Evolutionary conservation across 2,113 vertebrate genomes (phyloP).

Genomic region (Talpa occidentalis): DNA sequence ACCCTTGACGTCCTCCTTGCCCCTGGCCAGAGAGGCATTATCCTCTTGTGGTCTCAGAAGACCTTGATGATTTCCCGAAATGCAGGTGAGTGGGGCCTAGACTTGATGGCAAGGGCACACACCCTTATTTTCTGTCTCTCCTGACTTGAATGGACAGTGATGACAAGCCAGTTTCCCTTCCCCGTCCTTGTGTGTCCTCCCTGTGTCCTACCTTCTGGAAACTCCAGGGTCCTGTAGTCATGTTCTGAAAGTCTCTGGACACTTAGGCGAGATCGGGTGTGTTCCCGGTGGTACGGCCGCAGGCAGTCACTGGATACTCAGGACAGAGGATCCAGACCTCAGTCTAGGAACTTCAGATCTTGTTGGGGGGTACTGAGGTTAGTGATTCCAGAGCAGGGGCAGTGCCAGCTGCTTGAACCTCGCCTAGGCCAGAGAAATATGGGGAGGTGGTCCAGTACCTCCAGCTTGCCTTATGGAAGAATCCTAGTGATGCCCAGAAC

Average conservation of each 20-base stretch:
- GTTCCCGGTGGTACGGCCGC: too few species aligned
- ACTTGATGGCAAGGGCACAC: accelerated
- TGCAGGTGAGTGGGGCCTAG: constrained; percentile 46
- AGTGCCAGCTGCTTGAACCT: neutral
- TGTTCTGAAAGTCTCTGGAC: neutral
- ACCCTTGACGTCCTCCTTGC: accelerated
- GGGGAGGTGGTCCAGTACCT: neutral
- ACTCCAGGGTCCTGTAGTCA: neutral
- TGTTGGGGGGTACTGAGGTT: neutral
- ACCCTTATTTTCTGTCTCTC: neutral
- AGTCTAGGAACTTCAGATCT: neutral
- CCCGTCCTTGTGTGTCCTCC: neutral
- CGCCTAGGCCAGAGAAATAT: neutral
- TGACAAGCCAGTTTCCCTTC: neutral
- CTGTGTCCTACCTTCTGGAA: neutral
- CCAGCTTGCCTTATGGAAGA: neutral
- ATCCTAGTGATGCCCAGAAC: neutral
- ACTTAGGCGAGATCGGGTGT: too few species aligned
- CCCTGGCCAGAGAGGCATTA: constrained; percentile 32
- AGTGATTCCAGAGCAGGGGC: accelerated
- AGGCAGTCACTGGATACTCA: too few species aligned
- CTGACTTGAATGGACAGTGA: neutral
- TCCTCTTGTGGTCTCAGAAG: constrained; percentile 50
- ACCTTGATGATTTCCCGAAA: constrained; percentile 45
- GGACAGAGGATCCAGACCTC: neutral